Evolutionary conservation across 2,113 vertebrate genomes (phyloP).

Genomic region (Myiozetetes cayanensis): DNA sequence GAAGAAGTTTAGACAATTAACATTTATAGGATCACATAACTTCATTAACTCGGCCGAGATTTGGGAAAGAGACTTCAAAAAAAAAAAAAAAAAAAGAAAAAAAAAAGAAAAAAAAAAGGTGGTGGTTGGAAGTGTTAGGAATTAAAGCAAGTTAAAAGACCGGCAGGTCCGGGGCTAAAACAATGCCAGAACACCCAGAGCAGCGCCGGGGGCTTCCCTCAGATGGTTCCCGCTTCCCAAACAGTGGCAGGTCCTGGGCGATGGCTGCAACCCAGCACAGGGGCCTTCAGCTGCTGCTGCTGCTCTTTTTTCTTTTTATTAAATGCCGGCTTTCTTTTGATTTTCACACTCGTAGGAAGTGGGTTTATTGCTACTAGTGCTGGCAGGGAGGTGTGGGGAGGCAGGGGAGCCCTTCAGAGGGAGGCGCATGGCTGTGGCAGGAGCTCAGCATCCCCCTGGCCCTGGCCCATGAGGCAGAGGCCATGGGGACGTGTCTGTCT

Average conservation of each 20-base stretch:
- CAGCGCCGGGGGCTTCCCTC: not conserved
- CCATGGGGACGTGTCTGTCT: not conserved
- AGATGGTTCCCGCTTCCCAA: not conserved
- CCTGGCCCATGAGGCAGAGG: not conserved
- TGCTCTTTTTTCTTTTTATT: not conserved
- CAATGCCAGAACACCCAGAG: not conserved
- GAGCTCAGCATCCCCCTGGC: not conserved
- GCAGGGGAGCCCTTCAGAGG: not conserved
- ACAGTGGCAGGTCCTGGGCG: not conserved
- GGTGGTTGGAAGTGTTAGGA: not conserved
- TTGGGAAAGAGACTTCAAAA: not conserved
- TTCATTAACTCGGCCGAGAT: slow-evolving; percentile 49
- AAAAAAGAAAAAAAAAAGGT: not conserved
- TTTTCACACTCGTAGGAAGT: not conserved
- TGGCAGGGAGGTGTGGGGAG: not conserved
- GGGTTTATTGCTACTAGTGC: not conserved
- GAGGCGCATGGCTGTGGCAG: not conserved
- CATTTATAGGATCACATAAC: slow-evolving; percentile 69
- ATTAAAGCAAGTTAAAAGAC: not conserved
- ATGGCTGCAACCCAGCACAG: not conserved
- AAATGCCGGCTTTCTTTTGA: not conserved
- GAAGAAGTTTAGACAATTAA: slow-evolving; percentile 61
- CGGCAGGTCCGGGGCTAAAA: not conserved
- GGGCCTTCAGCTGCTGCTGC: not conserved
- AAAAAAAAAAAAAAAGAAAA: not conserved